Base-by-base conservation (phyloP, 1,140 invertebrate genomes). In the Dendrolimus punctatus region DNA sequence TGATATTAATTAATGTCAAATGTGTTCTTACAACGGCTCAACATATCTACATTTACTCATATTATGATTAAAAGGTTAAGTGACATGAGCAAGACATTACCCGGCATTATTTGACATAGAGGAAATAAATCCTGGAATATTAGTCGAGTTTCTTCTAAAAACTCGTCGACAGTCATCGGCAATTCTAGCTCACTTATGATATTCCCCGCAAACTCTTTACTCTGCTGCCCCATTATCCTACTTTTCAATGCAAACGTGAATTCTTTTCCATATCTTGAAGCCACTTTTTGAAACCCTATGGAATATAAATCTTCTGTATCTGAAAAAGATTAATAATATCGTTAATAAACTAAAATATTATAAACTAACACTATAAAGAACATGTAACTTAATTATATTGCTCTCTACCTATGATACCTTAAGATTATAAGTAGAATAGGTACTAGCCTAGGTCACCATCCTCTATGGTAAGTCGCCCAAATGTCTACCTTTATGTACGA, bases 241-340 rank as follows among this genome's bases (percentile, higher is more conserved):
- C 88, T 78, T 86, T 96, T 96, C 6, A 95, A 76, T 8, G 92
- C 91, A 90, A 92, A 95, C 0, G 92, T 94, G 68, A 92, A 96
- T 6, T 76, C 80, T 75, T 94, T 95, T 0, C 91, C 92, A 82
- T 91, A 96, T 38, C 87, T 76, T 41, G 88, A 88, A 49, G 92
- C 86, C 36, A 96, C 85, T 70, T 89, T 88, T 84, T 93, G 90
- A 63, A 91, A 92, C 39, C 91, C 92, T 67, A 91, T 69, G 39
- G 93, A 92, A 69, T 96, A 96, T 5, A 95, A 80, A 10, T 81
- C 80, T 86, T 97, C 95, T 39, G 95, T 95, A 88, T 97, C 95
- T 96, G 84, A 73, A 80, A 81, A 58, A 43, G 23, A 41, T 39
- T 46, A 8, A 37, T 49, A 10, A 44, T 49, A 46, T 40, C 41